Base-by-base conservation (phyloP, 2,888 invertebrate genomes). In the Sthenelais limicola region DNA sequence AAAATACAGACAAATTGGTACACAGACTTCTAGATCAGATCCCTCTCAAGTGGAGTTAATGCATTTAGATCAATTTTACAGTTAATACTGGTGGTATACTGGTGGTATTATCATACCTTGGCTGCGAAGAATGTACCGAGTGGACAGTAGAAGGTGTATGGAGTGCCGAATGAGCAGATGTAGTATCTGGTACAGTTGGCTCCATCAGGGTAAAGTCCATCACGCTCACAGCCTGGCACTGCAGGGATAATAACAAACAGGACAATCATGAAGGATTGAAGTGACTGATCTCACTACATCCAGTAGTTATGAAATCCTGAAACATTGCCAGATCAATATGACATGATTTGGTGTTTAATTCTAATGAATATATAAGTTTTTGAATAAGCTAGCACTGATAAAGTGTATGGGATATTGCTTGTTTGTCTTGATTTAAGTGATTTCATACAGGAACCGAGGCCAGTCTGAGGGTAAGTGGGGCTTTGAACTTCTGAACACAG, bases 141-240 rank as follows among this genome's bases (percentile, higher is more conserved):
- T 7, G 62, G 62, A 21, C 62, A 62, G 38, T 2, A 26, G 35
- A 62, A 62, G 33, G 21, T 38, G 62, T 5, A 24, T 9, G 35
- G 38, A 9, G 18, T 21, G 62, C 38, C 38, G 35, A 26, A 62
- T 21, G 62, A 4, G 24, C 62, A 62, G 62, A 62, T 62, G 62
- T 62, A 62, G 62, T 62, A 62, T 1, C 62, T 21, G 1, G 21
- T 21, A 18, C 62, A 62, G 38, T 62, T 21, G 2, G 38, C 7
- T 1, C 12, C 24, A 26, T 62, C 38, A 1, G 62, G 62, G 62
- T 38, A 62, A 7, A 62, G 26, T 9, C 62, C 62, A 24, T 62
- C 38, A n/a, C 38, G 9, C 18, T 18, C n/a, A 24, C 62, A 62
- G 38, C 18, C 21, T 2, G 62, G 62, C 3, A 12, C 62, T 62